phyloP scores from a whole-genome alignment of 2,797 vertebrate genomes.

The Coregonus suidteri region DNA sequence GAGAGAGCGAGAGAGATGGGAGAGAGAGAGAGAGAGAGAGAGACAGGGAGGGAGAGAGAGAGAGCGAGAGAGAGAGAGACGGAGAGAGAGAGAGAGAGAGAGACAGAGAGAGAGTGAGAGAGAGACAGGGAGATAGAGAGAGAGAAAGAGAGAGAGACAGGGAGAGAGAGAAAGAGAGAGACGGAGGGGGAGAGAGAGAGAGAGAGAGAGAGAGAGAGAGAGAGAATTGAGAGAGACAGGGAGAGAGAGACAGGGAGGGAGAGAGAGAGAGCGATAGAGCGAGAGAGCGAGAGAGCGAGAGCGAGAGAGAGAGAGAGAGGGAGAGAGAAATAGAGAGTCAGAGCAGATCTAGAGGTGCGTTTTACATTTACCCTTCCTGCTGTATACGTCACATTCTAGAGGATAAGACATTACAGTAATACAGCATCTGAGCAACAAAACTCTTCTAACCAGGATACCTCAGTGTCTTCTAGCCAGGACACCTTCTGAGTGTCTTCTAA shows the following conservation, averaged over 20 bases:
- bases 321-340: not conserved
- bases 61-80: too few species aligned
- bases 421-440: not conserved
- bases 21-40: not conserved
- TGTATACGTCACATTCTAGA: not conserved
- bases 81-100: not conserved
- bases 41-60: not conserved
- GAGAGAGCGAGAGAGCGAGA: too few species aligned
- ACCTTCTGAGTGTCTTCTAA: conserved; percentile 27
- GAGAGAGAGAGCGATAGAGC: too few species aligned
- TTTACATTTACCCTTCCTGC: not conserved
- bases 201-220: not conserved
- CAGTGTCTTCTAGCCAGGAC: conserved; percentile 37
- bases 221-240: not conserved
- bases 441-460: conserved; percentile 24
- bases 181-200: too few species aligned
- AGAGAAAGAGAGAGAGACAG: not conserved
- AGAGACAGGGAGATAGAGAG: too few species aligned
- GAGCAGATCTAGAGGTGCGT: not conserved
- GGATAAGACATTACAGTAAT: not conserved
- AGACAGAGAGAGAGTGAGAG: not conserved
- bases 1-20: not conserved
- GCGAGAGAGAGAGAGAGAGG: too few species aligned
- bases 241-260: not conserved
- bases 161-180: too few species aligned